Evolutionary conservation across 2,113 vertebrate species (phyloP).

Genomic region (Chaenocephalus aceratus): DNA sequence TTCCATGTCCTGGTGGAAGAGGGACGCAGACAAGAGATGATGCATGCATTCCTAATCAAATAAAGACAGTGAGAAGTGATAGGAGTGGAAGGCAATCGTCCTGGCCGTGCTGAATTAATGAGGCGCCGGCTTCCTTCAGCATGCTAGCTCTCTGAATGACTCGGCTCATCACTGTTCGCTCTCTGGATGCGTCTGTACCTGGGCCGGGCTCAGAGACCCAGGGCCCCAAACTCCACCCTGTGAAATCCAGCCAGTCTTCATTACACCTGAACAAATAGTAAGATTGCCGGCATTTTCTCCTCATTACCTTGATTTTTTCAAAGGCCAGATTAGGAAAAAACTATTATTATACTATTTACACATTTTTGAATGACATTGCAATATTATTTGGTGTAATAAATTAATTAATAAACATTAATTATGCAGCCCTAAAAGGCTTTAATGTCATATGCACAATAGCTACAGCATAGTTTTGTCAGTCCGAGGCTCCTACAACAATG

Average conservation of each 20-base stretch:
- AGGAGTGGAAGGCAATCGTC: slow-evolving; percentile 56
- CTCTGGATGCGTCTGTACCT: slow-evolving; percentile 27
- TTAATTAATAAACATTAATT: too few relatives aligned
- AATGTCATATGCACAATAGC: too few relatives aligned
- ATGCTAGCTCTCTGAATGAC: slow-evolving; percentile 57
- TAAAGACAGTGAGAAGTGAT: slow-evolving; percentile 60
- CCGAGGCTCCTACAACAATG: too few relatives aligned
- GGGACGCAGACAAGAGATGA: slow-evolving; percentile 60
- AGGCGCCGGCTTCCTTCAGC: slow-evolving; percentile 49
- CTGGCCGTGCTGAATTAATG: slow-evolving; percentile 61
- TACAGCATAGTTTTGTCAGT: too few relatives aligned
- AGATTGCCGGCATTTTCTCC: slow-evolving; percentile 15
- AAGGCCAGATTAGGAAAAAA: too few relatives aligned
- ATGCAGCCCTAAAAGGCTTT: too few relatives aligned
- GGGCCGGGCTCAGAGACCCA: background rate
- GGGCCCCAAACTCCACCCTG: background rate
- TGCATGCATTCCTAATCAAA: slow-evolving; percentile 80
- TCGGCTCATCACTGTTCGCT: slow-evolving; percentile 42
- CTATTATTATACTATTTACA: too few relatives aligned
- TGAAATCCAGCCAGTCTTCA: slow-evolving; percentile 9
- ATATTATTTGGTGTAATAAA: too few relatives aligned
- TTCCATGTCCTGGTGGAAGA: slow-evolving; percentile 45
- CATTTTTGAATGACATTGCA: too few relatives aligned
- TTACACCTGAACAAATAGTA: slow-evolving; percentile 8
- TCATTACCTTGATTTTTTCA: slow-evolving; percentile 48